phyloP scores from a whole-genome alignment of 2,888 invertebrate species.

The Tetramorium bicarinatum region DNA sequence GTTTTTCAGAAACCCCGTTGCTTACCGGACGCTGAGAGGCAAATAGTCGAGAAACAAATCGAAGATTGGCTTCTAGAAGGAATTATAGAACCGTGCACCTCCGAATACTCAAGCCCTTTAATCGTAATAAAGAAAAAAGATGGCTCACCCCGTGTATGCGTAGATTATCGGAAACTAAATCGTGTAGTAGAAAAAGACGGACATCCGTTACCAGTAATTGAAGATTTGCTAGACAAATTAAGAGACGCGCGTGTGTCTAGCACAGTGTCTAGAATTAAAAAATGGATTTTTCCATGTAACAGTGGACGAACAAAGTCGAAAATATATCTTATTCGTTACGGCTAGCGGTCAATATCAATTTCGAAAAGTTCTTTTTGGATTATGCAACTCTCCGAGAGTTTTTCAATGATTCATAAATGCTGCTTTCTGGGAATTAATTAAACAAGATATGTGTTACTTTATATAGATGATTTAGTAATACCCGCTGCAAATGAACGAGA shows the following conservation, averaged over 20 bases:
- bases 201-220: constrained; percentile 46
- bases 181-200: constrained; percentile 42
- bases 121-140: constrained; percentile 59
- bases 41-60: constrained; percentile 46
- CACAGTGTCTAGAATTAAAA: constrained; percentile 20
- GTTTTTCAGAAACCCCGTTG: constrained; percentile 67
- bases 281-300: constrained; percentile 14
- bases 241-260: constrained; percentile 29
- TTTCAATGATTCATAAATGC: constrained; percentile 44
- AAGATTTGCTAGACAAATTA: constrained; percentile 45
- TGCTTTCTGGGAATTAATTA: constrained; percentile 31
- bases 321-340: constrained; percentile 25
- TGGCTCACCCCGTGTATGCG: constrained; percentile 48
- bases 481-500: constrained; percentile 10
- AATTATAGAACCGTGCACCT: constrained; percentile 48
- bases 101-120: constrained; percentile 47
- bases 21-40: constrained; percentile 41
- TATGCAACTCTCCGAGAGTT: background rate
- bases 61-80: constrained; percentile 46
- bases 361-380: background rate
- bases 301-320: background rate
- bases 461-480: constrained; percentile 50
- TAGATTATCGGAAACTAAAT: constrained; percentile 53
- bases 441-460: constrained; percentile 17
- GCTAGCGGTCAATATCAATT: constrained; percentile 5